Conservation (phyloP, 2,888 invertebrate species). For the Biston stratarius region DNA sequence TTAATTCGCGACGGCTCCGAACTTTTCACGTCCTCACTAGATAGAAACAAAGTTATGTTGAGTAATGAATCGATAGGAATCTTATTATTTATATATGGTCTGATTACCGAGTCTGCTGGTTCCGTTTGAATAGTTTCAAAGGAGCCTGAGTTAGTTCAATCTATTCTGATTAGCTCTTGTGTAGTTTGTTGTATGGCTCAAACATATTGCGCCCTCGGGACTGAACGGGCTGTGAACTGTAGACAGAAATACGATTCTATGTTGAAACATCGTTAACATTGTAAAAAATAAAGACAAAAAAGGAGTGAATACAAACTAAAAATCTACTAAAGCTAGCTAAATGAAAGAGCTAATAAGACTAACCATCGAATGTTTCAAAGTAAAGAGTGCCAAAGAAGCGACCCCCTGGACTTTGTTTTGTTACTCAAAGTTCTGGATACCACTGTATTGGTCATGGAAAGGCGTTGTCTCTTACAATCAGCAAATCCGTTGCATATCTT, state of each 20-base stretch:
- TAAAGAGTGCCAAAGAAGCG: too few species aligned
- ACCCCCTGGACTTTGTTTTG: too few species aligned
- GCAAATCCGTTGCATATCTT: too few species aligned
- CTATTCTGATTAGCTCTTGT: constrained; percentile 33
- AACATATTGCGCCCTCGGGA: constrained; percentile 17
- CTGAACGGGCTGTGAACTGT: neutral
- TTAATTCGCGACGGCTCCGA: constrained; percentile 32
- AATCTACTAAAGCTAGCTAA: too few species aligned
- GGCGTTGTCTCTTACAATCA: too few species aligned
- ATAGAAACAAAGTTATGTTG: constrained; percentile 32
- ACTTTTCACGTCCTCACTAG: constrained; percentile 38
- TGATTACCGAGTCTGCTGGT: constrained; percentile 34
- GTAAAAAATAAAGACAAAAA: neutral
- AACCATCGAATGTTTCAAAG: too few species aligned
- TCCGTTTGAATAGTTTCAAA: constrained; percentile 27
- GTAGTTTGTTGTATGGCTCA: constrained; percentile 25
- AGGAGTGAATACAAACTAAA: neutral
- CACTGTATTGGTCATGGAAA: too few species aligned
- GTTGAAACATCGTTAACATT: neutral
- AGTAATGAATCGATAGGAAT: constrained; percentile 40
- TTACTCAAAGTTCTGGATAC: too few species aligned
- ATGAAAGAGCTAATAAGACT: too few species aligned
- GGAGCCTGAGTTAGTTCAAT: constrained; percentile 19
- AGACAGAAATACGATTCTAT: constrained; percentile 6
- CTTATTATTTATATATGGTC: constrained; percentile 35